Evolutionary conservation across 2,888 invertebrate species (phyloP), one percentile per base, ranked within the genome.

Genomic region (Drosophila mercatorum): DNA sequence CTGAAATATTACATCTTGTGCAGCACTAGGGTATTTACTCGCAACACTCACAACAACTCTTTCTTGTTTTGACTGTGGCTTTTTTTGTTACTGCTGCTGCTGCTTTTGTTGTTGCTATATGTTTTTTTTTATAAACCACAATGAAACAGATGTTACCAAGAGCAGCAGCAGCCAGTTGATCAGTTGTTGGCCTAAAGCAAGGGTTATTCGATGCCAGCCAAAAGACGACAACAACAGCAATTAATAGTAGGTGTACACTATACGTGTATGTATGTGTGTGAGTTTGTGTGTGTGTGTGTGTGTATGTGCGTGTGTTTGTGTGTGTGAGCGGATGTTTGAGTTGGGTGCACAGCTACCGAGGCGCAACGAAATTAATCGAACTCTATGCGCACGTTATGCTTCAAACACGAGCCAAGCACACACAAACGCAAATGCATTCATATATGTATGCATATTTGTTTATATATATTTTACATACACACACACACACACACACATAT

Each of bases 331-430:
- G 88, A 84, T 84, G 84, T 84, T 78, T 84, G 72, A 88, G 88
- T 88, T 86, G 88, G 88, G 88, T 84, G 84, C 83, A 80, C 84
- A 84, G 88, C 83, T 83, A 84, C 84, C 88, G 84, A 84, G 88
- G 88, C 84, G 88, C 88, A 88, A 83, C 84, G 86, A 80, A 84
- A 80, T 84, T 84, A 84, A 84, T 84, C 86, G 84, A 84, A 84
- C 84, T 76, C 75, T 69, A 55, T 65, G 86, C 70, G 70, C 80
- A 81, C 78, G 83, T 83, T 86, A 80, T 82, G 75, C 75, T 86
- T 63, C 58, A 78, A 78, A 64, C 77, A 78, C 79, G 77, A 77
- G 79, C 66, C 70, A 73, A 53, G 60, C 53, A 46, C 43, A 57
- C 41, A 61, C 8, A 36, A 1, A 43, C 11, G 61, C 4, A 38